A percentile compares a stretch with the other conserved stretches of the same genome.
Evolutionary conservation across 2,113 vertebrate genomes (phyloP).

Genomic region (Syngnathus typhle): DNA sequence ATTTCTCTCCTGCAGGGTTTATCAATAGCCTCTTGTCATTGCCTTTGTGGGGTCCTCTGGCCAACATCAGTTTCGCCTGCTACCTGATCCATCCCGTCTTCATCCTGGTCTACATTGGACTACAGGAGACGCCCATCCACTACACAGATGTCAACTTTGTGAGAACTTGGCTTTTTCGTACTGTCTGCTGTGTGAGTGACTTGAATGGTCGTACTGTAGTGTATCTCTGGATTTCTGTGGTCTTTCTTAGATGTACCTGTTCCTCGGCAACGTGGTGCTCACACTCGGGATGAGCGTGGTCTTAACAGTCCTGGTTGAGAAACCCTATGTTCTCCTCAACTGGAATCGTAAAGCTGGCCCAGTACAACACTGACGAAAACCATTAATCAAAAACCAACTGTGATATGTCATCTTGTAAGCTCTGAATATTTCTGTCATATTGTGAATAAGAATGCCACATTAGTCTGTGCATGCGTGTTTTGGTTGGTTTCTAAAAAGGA

Average conservation of each 20-base stretch:
- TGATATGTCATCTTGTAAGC: not conserved
- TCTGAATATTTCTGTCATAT: not conserved
- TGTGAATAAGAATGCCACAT: not conserved
- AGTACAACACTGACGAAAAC: not conserved
- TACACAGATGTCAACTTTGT: constrained; percentile 79
- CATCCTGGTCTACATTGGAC: constrained; percentile 74
- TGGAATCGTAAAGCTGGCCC: constrained; percentile 1
- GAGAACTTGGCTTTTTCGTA: constrained; percentile 36
- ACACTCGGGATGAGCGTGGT: constrained; percentile 62
- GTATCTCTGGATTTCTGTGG: not conserved
- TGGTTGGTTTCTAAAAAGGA: not conserved
- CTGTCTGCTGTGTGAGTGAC: not conserved
- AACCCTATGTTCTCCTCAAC: constrained; percentile 62
- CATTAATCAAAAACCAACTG: not conserved
- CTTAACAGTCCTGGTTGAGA: constrained; percentile 74
- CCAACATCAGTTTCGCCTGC: constrained; percentile 79
- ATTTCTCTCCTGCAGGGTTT: constrained; percentile 57
- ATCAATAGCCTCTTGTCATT: constrained; percentile 70
- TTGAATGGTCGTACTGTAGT: not conserved
- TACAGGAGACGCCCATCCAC: constrained; percentile 78
- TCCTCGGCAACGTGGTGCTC: constrained; percentile 71
- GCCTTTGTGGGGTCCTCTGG: constrained; percentile 69
- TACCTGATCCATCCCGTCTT: constrained; percentile 76
- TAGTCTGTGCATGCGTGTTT: not conserved
- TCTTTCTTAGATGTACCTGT: constrained; percentile 73